Evolutionary conservation across 2,797 vertebrate genomes (phyloP).

Genomic region (Uromys caudimaculatus): DNA sequence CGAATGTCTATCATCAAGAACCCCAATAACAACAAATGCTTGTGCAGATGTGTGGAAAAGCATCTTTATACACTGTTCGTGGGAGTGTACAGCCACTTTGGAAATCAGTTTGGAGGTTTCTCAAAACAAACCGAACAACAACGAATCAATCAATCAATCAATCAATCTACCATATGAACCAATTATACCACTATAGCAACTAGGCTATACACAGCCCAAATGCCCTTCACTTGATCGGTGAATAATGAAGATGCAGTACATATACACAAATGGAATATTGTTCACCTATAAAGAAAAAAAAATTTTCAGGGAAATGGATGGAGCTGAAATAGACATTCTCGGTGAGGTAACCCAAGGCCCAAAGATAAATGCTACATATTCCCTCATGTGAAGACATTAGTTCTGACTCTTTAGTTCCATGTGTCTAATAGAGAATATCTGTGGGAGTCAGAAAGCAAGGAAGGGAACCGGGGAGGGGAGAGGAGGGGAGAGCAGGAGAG

Average conservation of each 20-base stretch:
- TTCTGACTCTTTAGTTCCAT: background rate
- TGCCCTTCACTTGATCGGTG: background rate
- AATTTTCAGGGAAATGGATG: background rate
- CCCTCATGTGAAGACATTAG: background rate
- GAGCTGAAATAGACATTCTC: background rate
- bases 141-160: background rate
- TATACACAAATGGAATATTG: background rate
- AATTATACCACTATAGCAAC: background rate
- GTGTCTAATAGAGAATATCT: background rate
- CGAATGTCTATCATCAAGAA: background rate
- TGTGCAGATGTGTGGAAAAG: no score
- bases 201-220: no score
- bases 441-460: background rate
- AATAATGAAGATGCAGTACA: background rate
- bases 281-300: background rate
- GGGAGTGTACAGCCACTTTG: no score
- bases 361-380: background rate
- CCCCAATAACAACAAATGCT: background rate
- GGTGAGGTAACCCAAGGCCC: background rate
- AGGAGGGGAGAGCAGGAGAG: background rate
- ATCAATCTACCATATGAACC: background rate
- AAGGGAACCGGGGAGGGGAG: background rate
- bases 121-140: background rate
- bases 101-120: background rate
- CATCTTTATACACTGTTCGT: background rate